Conservation (phyloP, 2,888 invertebrate genomes). For the Bellardia bayeri region DNA sequence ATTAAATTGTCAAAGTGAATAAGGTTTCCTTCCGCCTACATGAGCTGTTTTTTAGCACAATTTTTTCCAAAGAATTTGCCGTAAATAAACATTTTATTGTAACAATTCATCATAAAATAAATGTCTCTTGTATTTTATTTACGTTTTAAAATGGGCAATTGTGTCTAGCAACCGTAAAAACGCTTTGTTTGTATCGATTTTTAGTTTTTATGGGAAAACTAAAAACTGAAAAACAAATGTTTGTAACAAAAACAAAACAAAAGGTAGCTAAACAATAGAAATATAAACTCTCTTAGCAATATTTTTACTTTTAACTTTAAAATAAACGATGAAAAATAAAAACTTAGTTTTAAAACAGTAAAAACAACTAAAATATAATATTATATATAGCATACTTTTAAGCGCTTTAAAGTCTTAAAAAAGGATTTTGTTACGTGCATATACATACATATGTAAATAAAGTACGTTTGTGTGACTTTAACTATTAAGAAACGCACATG, state of each 20-base stretch:
- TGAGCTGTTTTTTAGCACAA: too few species aligned
- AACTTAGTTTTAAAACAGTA: background rate
- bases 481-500: background rate
- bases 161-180: background rate
- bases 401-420: background rate
- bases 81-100: too few species aligned
- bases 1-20: too few species aligned
- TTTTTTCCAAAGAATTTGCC: too few species aligned
- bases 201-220: background rate
- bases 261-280: background rate
- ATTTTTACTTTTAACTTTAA: background rate
- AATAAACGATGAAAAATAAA: too few species aligned
- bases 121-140: too few species aligned
- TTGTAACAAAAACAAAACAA: background rate
- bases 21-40: too few species aligned
- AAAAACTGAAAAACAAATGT: background rate
- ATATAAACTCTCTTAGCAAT: background rate
- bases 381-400: slow-evolving; percentile 2
- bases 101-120: too few species aligned
- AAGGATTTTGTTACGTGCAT: background rate
- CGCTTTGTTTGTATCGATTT: background rate
- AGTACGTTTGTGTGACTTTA: background rate
- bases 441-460: background rate
- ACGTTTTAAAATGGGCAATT: too few species aligned
- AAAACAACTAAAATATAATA: slow-evolving; percentile 1